Base-by-base conservation (phyloP, 2,797 vertebrate species). In the Parauchenoglanis ngamensis region DNA sequence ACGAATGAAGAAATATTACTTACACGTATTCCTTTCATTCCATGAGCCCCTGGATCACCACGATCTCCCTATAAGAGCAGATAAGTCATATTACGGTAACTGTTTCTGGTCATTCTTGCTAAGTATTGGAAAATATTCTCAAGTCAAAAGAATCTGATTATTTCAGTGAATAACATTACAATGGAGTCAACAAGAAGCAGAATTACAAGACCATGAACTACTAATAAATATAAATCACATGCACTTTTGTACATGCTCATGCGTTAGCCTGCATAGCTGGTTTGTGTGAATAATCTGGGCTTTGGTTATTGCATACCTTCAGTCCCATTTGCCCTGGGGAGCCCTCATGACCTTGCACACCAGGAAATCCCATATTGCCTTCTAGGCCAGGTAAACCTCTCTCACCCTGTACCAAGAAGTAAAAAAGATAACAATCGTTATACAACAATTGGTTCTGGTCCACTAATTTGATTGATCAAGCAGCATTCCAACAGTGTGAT, bases 301-400 rank as follows among this genome's bases (percentile, higher is more conserved):
- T n/a, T 72, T 63, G 73, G 11, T 23, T 67, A 10, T 44, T 11
- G 35, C 91, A 93, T 91, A 99, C 98, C 96, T 97, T 97, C n/a
- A 95, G 93, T 75, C 98, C 98, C 52, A 97, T 95, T 65, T 95
- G 92, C 17, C 98, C 98, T 79, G 94, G 88, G 0, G 97, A 97
- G 59, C 98, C 98, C 92, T 99, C 98, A 6, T 95, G 96, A 91
- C 98, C 98, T 91, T 98, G 98, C 95, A 98, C 95, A 90, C 98
- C 98, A 63, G 98, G 98, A 93, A 99, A 99, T 78, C 98, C 98
- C 93, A 99, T 97, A 85, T 97, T 95, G 80, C 98, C 98, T 91
- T 96, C 97, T 87, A 98, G 92, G 83, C 98, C 98, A 0, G 96
- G 96, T 75, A 98, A 94, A 46, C 98, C 98, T 90, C 96, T 95